Evolutionary conservation across 2,797 vertebrate species (phyloP), one percentile per base, ranked within the genome.

Genomic region (Bufotes viridis): DNA sequence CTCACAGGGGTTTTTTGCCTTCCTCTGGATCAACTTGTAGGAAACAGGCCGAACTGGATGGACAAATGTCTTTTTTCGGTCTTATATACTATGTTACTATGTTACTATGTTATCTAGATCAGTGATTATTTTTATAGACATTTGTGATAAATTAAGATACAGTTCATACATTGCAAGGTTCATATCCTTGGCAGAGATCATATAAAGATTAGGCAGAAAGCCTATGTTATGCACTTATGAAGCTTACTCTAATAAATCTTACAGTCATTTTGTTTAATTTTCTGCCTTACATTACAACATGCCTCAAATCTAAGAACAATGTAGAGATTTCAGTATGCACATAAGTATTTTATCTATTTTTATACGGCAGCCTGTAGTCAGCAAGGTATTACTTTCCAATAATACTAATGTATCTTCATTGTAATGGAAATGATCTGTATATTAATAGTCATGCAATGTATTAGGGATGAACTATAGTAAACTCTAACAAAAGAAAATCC

Each of bases 251-350:
- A 69, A 75, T 82, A 69, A 82, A 82, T 85, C 29, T 76, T 42
- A 63, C 2, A 57, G 53, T 24, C n/a, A n/a, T 58, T 69, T 80
- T 87, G 78, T 87, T 87, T 81, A 72, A 81, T 53, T 81, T 58
- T 74, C 29, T 17, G 22, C 57, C 55, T 51, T 69, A 26, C 9
- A n/a, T 78, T 80, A 81, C 29, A 69, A 42, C 79, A 13, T 34
- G 12, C 17, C 69, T 11, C n/a, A 60, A 81, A 74, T 74, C 42
- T 58, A 42, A 81, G 53, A 69, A 70, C 65, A 81, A 42, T 72
- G n/a, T 60, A 81, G 69, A 72, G 84, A 57, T 70, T n/a, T 24
- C 20, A 34, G 7, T 49, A 34, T 60, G 22, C 17, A 58, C 55
- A 20, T 58, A 79, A 79, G 26, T 58, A 26, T 58, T 83, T 58